Percentiles rank a stretch among this genome's conserved stretches.
These are phyloP conservation scores for Turdus rufiventris DNA, from an alignment of 2,113 vertebrate genomes.

Conservation along the genomic window DNA sequence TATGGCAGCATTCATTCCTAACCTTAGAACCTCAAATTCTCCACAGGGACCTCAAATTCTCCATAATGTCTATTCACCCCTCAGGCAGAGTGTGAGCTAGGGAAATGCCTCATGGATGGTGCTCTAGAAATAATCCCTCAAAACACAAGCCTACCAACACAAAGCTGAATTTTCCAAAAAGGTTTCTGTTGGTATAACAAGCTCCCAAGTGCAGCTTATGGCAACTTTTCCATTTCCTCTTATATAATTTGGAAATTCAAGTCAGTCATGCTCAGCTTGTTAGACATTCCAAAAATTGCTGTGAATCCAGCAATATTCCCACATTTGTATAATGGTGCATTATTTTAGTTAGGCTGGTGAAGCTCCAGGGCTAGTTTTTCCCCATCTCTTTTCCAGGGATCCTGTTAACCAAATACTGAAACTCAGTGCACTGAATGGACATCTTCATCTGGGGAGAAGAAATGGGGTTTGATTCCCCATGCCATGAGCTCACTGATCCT, in stretches of 20 bases:
- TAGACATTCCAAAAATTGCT: not conserved
- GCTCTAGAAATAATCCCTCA: not conserved
- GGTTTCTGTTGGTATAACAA: not conserved
- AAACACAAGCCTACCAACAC: not conserved
- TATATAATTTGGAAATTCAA: not conserved
- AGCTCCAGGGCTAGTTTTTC: not conserved
- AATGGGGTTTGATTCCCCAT: not conserved
- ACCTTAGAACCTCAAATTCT: not conserved
- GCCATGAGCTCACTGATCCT: not conserved
- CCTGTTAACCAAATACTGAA: not conserved
- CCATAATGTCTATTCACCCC: not conserved
- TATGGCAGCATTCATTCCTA: not conserved
- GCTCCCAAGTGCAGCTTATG: not conserved
- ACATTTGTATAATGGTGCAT: not conserved
- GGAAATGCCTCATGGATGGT: not conserved
- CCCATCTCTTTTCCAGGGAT: not conserved
- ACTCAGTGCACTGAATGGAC: not conserved
- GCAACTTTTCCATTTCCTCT: not conserved
- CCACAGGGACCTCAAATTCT: not conserved
- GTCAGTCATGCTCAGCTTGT: not conserved
- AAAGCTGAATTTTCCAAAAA: not conserved
- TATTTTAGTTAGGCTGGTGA: not conserved
- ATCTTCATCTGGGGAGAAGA: not conserved
- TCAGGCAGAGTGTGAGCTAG: not conserved
- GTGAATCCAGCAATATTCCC: not conserved